Conservation (phyloP, 2,888 invertebrate species). For the Eulithis testata region DNA sequence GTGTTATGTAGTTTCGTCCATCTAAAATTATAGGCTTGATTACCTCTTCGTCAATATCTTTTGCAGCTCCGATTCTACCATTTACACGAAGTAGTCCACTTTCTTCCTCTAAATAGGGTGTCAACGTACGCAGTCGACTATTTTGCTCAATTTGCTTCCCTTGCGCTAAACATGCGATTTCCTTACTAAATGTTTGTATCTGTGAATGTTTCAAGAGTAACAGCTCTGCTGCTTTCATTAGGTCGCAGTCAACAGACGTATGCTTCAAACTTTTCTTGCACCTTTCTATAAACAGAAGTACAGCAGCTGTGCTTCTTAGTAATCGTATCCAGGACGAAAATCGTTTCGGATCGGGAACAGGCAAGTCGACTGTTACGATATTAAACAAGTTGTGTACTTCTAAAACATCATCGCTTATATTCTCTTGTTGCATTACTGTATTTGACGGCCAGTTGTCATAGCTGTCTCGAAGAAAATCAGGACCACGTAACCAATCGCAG, state of each 20-base stretch:
- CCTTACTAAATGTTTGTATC: neutral
- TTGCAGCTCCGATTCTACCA: neutral
- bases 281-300: neutral
- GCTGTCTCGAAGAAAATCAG: neutral
- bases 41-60: neutral
- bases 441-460: neutral
- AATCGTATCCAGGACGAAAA: neutral
- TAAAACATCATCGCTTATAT: neutral
- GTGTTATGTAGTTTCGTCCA: neutral
- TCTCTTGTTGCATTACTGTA: neutral
- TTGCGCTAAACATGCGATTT: neutral
- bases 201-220: neutral
- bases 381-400: neutral
- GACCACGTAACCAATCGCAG: neutral
- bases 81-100: neutral
- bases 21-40: neutral
- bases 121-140: neutral
- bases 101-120: neutral
- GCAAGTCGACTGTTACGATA: neutral
- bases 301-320: neutral
- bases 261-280: neutral
- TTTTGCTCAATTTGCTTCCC: neutral
- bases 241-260: neutral
- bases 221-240: neutral
- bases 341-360: neutral